These are phyloP conservation scores for Astreopora myriophthalma DNA, from an alignment of 64 coral and sea anemone genomes.

Conservation along the genomic window DNA sequence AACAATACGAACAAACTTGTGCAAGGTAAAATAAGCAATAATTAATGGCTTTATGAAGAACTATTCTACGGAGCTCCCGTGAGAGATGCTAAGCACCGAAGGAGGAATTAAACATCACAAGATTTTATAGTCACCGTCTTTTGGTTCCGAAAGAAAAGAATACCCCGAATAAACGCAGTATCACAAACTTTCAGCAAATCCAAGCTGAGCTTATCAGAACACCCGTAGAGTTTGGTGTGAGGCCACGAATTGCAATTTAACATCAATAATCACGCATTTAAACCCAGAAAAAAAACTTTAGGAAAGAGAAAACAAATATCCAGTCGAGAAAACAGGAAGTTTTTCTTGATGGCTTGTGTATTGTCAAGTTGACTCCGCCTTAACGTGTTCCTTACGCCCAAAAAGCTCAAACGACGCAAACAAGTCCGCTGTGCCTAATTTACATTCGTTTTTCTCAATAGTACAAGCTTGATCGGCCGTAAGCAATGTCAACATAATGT, in stretches of 20 bases:
- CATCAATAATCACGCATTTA: conserved; percentile 54
- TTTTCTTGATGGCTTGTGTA: neutral
- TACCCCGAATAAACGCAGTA: neutral
- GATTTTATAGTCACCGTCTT: neutral
- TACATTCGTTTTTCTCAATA: neutral
- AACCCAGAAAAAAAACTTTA: conserved; percentile 3
- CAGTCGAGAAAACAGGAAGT: neutral
- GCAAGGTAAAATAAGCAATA: conserved; percentile 2
- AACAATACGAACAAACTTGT: conserved; percentile 11
- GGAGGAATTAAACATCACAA: neutral
- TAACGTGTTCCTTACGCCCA: neutral
- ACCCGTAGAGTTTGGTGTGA: neutral
- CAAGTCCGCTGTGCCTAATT: neutral
- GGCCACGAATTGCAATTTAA: conserved; percentile 26
- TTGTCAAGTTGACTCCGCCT: neutral
- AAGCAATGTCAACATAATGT: neutral
- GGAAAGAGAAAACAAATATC: neutral
- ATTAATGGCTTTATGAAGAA: no score
- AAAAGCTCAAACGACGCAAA: neutral
- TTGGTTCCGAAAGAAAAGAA: neutral
- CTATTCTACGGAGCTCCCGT: no score
- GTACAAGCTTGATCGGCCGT: neutral
- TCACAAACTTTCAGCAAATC: neutral
- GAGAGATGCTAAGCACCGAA: neutral
- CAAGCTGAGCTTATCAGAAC: neutral